Evolutionary conservation across 2,113 vertebrate genomes (phyloP).

Genomic region (Dicrurus megarhynchus): DNA sequence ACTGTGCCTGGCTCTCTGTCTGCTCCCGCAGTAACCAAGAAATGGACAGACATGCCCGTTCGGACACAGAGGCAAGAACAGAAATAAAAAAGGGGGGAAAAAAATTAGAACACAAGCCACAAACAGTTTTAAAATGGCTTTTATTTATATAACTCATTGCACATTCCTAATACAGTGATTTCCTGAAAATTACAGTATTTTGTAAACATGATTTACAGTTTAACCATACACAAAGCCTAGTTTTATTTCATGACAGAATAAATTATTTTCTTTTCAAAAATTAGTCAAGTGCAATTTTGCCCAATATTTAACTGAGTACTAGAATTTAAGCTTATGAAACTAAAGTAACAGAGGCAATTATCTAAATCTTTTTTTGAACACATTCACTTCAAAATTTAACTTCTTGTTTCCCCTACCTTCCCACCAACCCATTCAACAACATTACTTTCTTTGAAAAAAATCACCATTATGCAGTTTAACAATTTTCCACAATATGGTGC

Average conservation of each 20-base stretch:
- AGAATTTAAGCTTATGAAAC: constrained; percentile 74
- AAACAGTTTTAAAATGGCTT: constrained; percentile 85
- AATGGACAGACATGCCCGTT: constrained; percentile 84
- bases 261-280: constrained; percentile 81
- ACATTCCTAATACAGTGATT: constrained; percentile 87
- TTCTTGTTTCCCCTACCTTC: constrained; percentile 37
- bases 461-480: constrained; percentile 72
- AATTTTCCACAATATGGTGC: constrained; percentile 73
- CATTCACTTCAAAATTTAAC: constrained; percentile 73
- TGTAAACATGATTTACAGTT: constrained; percentile 82
- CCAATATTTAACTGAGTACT: constrained; percentile 70
- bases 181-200: constrained; percentile 84
- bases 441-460: constrained; percentile 70
- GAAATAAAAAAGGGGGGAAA: constrained; percentile 83
- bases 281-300: constrained; percentile 85
- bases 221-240: constrained; percentile 78
- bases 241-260: constrained; percentile 81
- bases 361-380: constrained; percentile 69
- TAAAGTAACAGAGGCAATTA: constrained; percentile 76
- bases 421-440: constrained; percentile 62
- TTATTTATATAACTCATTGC: constrained; percentile 87
- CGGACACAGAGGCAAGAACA: constrained; percentile 83
- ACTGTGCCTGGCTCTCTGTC: constrained; percentile 94
- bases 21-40: constrained; percentile 85
- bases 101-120: constrained; percentile 84